Evolutionary conservation across 2,888 invertebrate species (phyloP).

Genomic region (Anthophora plumipes): DNA sequence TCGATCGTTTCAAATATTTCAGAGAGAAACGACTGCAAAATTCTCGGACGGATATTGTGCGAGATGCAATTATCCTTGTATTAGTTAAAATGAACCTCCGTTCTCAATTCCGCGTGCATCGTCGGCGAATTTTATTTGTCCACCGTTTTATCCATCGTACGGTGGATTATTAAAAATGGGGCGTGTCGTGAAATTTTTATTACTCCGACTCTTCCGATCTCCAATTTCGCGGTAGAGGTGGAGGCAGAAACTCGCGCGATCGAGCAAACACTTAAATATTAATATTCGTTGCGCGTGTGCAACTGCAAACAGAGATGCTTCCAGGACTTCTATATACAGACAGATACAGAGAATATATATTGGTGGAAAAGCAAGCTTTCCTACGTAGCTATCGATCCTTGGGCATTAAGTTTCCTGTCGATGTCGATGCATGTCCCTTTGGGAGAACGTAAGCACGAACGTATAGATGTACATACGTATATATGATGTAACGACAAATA

Average conservation of each 20-base stretch:
- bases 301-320: constrained; percentile 26
- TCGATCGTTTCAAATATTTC: not conserved
- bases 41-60: constrained; percentile 14
- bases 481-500: not conserved
- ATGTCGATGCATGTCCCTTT: constrained; percentile 16
- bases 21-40: not conserved
- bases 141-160: not conserved
- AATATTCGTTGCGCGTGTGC: constrained; percentile 26
- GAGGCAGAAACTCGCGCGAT: not conserved
- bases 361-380: constrained; percentile 7
- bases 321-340: not conserved
- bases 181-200: constrained; percentile 28
- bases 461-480: constrained; percentile 14
- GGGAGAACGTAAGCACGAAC: not conserved
- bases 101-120: not conserved
- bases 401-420: constrained; percentile 22
- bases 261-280: constrained; percentile 22
- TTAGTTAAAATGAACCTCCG: constrained; percentile 2
- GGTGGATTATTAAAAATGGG: not conserved
- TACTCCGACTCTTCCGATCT: not conserved
- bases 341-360: constrained; percentile 10
- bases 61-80: constrained; percentile 22
- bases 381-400: constrained; percentile 22
- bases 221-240: not conserved
- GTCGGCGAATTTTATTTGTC: constrained; percentile 18